Base-by-base conservation (phyloP, 2,888 invertebrate genomes). In the Eupithecia centaureata region DNA sequence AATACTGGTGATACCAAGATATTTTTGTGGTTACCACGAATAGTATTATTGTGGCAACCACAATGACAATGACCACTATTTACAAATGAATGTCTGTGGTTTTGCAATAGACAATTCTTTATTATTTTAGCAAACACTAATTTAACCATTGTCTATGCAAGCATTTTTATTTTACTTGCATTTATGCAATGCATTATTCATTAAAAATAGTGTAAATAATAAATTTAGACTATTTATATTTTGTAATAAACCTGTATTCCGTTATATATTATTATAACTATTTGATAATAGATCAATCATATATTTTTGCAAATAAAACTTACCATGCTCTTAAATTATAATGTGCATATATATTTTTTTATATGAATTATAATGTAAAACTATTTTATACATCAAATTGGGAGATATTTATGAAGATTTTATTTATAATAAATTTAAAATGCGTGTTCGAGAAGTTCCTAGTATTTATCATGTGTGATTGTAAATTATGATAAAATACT, bases 151-250 rank as follows among this genome's bases (percentile, higher is more conserved):
- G 10, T 42, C 18, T 42, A 22, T 47, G 22, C 3, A 47, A 47
- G 22, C 47, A 47, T 47, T 47, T n/a, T 47, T 47, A 22, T 47
- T 47, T 10, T 22, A 42, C 18, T 12, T 22, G 47, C 47, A 47
- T 47, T 47, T 47, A 47, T 47, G 22, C 47, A 22, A 47, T 47
- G 47, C 47, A 47, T 47, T 47, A 22, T 42, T 42, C 7, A 22
- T 12, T 22, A 47, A 12, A 1, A 47, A 22, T 47, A 10, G 4
- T 47, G 10, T 47, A 22, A 47, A 47, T 47, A 47, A 12, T 10
- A 47, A 3, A 42, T 42, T n/a, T 18, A 42, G 38, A 38, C 2
- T 22, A 42, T 22, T 18, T 47, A 47, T 47, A 47, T 47, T 47
- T 47, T 47, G 22, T 47, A 47, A 22, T 22, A 18, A 2, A 0